These are phyloP conservation scores for Chloebia gouldiae DNA, from an alignment of 2,113 vertebrate species.

Conservation along the genomic window DNA sequence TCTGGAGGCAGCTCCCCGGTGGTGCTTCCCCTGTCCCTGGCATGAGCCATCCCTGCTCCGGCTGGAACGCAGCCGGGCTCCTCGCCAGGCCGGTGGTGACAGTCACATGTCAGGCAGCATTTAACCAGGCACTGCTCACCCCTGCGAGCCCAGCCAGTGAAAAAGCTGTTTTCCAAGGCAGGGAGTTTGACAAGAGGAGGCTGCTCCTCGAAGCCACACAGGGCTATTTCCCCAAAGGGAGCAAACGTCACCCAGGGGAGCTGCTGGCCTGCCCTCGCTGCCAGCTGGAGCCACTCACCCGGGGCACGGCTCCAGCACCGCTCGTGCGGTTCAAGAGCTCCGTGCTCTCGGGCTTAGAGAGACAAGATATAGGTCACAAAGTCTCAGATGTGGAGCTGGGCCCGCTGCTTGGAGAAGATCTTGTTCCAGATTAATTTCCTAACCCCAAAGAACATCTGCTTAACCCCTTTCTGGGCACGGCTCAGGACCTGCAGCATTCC, in stretches of 20 bases:
- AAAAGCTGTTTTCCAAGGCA: not conserved
- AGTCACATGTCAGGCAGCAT: not conserved
- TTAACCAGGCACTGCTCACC: not conserved
- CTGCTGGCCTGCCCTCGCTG: accelerated
- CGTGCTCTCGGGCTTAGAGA: not conserved
- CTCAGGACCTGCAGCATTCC: not conserved
- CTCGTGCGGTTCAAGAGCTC: not conserved
- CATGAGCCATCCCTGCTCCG: not conserved
- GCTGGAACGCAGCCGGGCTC: not conserved
- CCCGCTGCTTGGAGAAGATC: not conserved
- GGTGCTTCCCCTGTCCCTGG: not conserved
- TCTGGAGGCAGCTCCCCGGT: not conserved
- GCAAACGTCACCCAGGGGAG: not conserved
- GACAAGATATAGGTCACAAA: not conserved
- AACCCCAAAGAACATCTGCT: not conserved
- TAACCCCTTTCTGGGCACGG: not conserved
- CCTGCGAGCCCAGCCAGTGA: accelerated
- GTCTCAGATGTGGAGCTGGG: not conserved
- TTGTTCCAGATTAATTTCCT: not conserved
- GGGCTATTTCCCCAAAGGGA: accelerated
- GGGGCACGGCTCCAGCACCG: not conserved
- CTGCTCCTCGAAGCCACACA: accelerated
- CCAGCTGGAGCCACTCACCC: not conserved
- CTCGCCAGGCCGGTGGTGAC: not conserved
- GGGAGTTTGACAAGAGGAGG: accelerated